A percentile compares a stretch with the other conserved stretches of the same genome.
phyloP scores from a whole-genome alignment of 1,140 invertebrate species.

The Triops cancriformis region DNA sequence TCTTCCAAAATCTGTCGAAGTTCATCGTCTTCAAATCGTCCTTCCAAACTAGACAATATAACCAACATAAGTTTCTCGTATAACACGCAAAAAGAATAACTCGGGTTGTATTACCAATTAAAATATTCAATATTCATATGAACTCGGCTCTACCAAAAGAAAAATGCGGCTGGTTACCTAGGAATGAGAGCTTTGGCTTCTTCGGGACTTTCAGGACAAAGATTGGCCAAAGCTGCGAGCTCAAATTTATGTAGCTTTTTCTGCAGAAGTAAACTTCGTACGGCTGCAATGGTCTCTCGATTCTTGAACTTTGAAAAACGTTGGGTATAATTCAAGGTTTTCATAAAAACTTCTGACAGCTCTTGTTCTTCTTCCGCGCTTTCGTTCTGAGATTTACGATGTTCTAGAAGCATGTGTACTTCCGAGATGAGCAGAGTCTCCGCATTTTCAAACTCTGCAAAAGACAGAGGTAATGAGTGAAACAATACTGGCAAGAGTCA shows the following conservation, averaged over 20 bases:
- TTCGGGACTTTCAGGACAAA: constrained; percentile 95
- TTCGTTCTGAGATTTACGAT: constrained; percentile 95
- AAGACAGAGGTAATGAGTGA: background rate
- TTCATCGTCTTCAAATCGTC: constrained; percentile 93
- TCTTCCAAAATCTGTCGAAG: constrained; percentile 87
- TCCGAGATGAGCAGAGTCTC: constrained; percentile 96
- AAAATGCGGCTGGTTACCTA: constrained; percentile 44
- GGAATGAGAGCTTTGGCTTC: constrained; percentile 96
- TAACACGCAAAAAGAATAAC: background rate
- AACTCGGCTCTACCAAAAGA: background rate
- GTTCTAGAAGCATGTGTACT: constrained; percentile 94
- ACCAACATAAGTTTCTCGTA: constrained; percentile 26
- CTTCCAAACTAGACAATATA: constrained; percentile 60
- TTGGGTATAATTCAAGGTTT: constrained; percentile 92
- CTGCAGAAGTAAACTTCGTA: constrained; percentile 74
- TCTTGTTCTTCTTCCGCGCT: constrained; percentile 97
- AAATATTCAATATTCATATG: background rate
- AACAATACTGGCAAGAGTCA: too few relatives aligned
- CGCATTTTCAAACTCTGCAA: constrained; percentile 91
- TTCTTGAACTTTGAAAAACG: constrained; percentile 96
- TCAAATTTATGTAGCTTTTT: constrained; percentile 99
- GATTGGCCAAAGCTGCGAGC: constrained; percentile 89
- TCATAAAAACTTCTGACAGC: constrained; percentile 96
- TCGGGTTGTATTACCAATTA: too few relatives aligned
- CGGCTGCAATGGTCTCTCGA: constrained; percentile 91